phyloP scores from a whole-genome alignment of 1,140 invertebrate genomes.

The Drosophila tani region DNA sequence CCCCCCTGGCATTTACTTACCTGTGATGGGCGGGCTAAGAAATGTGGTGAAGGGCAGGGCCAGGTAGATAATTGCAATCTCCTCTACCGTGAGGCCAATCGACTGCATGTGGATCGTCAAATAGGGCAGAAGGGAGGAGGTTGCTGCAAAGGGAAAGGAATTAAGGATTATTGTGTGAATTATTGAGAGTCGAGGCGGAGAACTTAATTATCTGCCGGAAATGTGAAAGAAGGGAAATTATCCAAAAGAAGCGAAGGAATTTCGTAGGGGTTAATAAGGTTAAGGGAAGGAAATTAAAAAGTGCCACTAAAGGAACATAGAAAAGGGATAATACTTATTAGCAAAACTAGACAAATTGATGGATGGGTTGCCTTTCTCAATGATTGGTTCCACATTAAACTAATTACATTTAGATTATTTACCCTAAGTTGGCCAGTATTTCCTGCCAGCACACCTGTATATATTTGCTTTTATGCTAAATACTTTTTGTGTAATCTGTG shows the following conservation, averaged over 20 bases:
- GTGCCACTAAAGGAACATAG: neutral
- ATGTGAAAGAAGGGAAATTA: slow-evolving; percentile 25
- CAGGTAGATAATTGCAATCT: slow-evolving; percentile 93
- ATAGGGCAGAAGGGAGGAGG: slow-evolving; percentile 92
- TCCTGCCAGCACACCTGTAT: neutral
- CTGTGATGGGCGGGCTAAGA: slow-evolving; percentile 91
- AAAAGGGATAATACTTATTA: neutral
- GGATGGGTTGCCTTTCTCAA: neutral
- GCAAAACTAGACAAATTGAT: neutral
- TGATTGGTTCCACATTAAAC: slow-evolving; percentile 4
- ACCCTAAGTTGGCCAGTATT: neutral
- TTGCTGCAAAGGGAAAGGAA: slow-evolving; percentile 87
- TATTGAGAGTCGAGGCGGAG: neutral
- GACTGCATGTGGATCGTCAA: slow-evolving; percentile 95
- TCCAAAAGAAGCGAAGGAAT: slow-evolving; percentile 6
- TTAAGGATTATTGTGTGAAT: slow-evolving; percentile 21
- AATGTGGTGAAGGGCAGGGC: slow-evolving; percentile 93
- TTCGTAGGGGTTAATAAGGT: neutral
- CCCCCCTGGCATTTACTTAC: slow-evolving; percentile 85
- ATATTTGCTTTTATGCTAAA: neutral
- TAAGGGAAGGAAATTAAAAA: slow-evolving; percentile 8
- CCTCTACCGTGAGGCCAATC: slow-evolving; percentile 92
- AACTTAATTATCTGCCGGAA: slow-evolving; percentile 31
- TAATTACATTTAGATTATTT: neutral
- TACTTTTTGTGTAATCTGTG: neutral